Evolutionary conservation across 2,888 invertebrate species (phyloP).

Genomic region (Pardosa pseudoannulata): DNA sequence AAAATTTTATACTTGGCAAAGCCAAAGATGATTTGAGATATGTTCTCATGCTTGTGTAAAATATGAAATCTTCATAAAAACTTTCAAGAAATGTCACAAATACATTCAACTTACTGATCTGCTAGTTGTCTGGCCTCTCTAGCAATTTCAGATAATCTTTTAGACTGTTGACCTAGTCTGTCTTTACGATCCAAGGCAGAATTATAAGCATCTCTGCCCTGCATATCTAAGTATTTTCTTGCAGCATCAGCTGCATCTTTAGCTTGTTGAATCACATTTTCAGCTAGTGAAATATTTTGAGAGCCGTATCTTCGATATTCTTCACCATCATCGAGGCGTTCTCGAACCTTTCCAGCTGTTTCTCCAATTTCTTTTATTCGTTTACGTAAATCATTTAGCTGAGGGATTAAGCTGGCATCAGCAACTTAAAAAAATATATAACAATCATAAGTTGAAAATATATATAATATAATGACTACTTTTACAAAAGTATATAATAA

Average conservation of each 20-base stretch:
- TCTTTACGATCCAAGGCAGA: slow-evolving; percentile 88
- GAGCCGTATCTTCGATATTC: slow-evolving; percentile 81
- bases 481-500: too few species aligned
- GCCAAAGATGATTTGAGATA: too few species aligned
- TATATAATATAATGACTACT: too few species aligned
- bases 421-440: slow-evolving; percentile 78
- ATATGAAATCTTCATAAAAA: too few species aligned
- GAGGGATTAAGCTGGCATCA: slow-evolving; percentile 85
- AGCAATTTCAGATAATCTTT: slow-evolving; percentile 93
- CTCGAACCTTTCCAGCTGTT: slow-evolving; percentile 82
- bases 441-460: too few species aligned
- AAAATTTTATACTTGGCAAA: too few species aligned
- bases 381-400: slow-evolving; percentile 83
- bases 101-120: slow-evolving; percentile 82
- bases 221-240: slow-evolving; percentile 86
- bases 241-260: slow-evolving; percentile 85
- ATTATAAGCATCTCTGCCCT: slow-evolving; percentile 87
- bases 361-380: slow-evolving; percentile 81
- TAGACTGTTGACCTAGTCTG: slow-evolving; percentile 93
- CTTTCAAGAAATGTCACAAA: neutral
- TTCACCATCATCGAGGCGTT: slow-evolving; percentile 80
- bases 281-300: slow-evolving; percentile 83
- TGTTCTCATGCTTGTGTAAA: too few species aligned
- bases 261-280: slow-evolving; percentile 83
- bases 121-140: slow-evolving; percentile 90